A percentile compares a stretch with the other conserved stretches of the same genome.
phyloP scores from a whole-genome alignment of 30 jellyfish, hydroid and myxozoan genomes.

The Clytia hemisphaerica region DNA sequence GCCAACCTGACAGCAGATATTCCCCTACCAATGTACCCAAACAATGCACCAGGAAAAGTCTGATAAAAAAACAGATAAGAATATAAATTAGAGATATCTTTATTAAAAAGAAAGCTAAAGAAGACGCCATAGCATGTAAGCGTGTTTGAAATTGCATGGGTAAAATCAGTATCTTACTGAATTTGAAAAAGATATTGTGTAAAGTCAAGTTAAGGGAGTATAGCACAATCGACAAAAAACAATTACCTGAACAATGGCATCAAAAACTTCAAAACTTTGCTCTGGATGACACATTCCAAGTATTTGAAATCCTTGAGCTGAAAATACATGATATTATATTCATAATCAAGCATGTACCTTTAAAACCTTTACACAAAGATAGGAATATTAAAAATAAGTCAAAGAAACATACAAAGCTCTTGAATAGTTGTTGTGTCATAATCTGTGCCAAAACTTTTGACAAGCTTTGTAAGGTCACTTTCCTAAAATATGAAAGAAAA shows the following conservation, averaged over 20 bases:
- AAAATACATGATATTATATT: neutral
- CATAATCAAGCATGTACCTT: neutral
- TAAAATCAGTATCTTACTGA: neutral
- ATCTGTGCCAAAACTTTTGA: constrained; percentile 32
- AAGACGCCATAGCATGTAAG: too few species aligned
- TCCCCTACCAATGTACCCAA: constrained; percentile 68
- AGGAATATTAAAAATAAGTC: neutral
- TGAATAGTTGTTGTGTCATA: constrained; percentile 33
- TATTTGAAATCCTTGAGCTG: constrained; percentile 69
- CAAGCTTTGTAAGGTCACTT: constrained; percentile 24
- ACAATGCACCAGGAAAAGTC: constrained; percentile 33
- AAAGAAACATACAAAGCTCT: constrained; percentile 21
- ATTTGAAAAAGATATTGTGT: too few species aligned
- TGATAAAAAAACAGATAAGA: neutral
- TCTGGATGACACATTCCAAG: constrained; percentile 65
- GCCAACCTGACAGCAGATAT: constrained; percentile 61
- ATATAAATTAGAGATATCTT: neutral
- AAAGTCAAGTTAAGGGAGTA: too few species aligned
- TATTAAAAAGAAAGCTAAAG: neutral
- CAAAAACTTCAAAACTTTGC: constrained; percentile 54
- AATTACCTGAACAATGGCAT: constrained; percentile 64
- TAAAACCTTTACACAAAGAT: too few species aligned
- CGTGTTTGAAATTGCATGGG: neutral
- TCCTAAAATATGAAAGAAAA: constrained; percentile 5
- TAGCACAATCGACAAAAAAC: neutral